phyloP scores from a whole-genome alignment of 2,888 invertebrate species.

The Dermolepida albohirtum region DNA sequence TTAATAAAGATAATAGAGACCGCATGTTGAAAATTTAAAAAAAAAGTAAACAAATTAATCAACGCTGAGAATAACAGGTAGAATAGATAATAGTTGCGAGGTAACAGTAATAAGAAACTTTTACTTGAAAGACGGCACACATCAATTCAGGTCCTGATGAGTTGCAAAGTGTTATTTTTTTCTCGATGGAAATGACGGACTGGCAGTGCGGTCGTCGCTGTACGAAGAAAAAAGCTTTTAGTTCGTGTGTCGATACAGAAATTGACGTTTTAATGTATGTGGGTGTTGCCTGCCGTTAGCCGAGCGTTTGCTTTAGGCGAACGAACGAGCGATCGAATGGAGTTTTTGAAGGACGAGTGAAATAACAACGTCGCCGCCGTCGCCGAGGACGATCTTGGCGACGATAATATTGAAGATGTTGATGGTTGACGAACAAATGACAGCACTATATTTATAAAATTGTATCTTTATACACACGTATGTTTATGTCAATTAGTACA shows the following conservation, averaged over 20 bases:
- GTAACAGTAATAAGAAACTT: too few species aligned
- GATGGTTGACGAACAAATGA: too few species aligned
- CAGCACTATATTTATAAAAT: too few species aligned
- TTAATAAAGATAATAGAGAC: too few species aligned
- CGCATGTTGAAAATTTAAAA: too few species aligned
- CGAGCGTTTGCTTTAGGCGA: constrained; percentile 25
- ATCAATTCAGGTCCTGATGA: too few species aligned
- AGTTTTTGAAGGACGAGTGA: constrained; percentile 8
- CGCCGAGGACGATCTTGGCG: not conserved
- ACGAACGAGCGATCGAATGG: not conserved
- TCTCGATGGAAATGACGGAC: constrained; percentile 5
- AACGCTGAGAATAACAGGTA: constrained; percentile 4
- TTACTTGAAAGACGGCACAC: too few species aligned
- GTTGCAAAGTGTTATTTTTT: too few species aligned
- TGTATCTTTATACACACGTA: too few species aligned
- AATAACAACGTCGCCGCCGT: constrained; percentile 13
- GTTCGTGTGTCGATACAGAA: constrained; percentile 51
- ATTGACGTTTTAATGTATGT: constrained; percentile 55
- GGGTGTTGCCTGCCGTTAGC: constrained; percentile 43
- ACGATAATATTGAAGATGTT: too few species aligned
- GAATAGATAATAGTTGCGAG: not conserved
- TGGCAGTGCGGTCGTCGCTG: constrained; percentile 4
- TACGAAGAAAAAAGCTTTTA: constrained; percentile 52
- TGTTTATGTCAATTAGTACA: too few species aligned
- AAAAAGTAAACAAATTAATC: too few species aligned